Evolutionary conservation across 2,113 vertebrate species (phyloP).

Genomic region (Petrocephalus microphthalmus): DNA sequence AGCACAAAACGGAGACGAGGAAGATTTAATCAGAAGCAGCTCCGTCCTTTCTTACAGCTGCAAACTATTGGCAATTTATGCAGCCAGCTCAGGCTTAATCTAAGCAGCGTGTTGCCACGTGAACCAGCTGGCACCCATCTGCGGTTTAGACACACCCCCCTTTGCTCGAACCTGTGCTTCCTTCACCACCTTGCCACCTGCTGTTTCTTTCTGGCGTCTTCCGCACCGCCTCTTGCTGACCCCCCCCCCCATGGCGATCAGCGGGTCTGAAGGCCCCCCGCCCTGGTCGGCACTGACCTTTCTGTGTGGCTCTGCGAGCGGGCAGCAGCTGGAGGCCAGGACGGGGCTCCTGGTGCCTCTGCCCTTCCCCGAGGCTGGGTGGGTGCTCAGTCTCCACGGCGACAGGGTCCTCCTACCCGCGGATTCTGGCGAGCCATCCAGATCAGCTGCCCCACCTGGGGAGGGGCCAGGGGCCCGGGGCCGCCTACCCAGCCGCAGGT

Average conservation of each 20-base stretch:
- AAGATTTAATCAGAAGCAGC: neutral
- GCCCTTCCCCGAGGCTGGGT: slow-evolving; percentile 23
- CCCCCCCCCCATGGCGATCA: neutral
- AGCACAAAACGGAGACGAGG: neutral
- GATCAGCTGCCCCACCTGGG: slow-evolving; percentile 20
- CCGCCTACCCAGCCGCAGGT: slow-evolving; percentile 43
- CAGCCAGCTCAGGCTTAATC: neutral
- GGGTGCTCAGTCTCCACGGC: slow-evolving; percentile 28
- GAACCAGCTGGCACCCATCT: neutral
- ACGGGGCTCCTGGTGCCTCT: slow-evolving; percentile 11
- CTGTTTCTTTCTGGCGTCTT: neutral
- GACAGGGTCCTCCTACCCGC: neutral
- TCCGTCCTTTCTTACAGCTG: neutral
- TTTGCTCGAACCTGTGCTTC: neutral
- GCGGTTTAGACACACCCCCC: neutral
- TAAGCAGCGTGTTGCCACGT: slow-evolving; percentile 30
- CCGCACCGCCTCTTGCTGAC: neutral
- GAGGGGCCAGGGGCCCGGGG: slow-evolving; percentile 19
- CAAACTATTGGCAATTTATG: neutral
- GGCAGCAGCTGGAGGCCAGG: slow-evolving; percentile 30
- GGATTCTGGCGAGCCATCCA: neutral
- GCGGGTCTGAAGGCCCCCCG: neutral
- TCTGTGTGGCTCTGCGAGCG: slow-evolving; percentile 31
- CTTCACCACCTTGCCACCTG: neutral
- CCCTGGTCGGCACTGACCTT: slow-evolving; percentile 50